These are phyloP conservation scores for Hypolimnas misippus DNA, from an alignment of 2,888 invertebrate genomes.

Conservation along the genomic window DNA sequence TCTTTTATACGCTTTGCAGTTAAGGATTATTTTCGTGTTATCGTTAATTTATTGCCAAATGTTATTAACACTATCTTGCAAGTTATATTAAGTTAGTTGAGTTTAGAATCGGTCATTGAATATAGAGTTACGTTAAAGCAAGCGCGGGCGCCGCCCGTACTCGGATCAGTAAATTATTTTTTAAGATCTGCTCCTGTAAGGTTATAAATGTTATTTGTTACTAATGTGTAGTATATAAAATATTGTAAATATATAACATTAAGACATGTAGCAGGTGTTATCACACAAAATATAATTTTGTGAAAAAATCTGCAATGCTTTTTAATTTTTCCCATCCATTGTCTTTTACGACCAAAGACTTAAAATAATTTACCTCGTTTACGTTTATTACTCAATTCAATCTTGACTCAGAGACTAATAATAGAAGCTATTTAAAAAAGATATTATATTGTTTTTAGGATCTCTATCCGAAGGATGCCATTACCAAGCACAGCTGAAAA, in stretches of 20 bases:
- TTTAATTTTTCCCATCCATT: slow-evolving; percentile 40
- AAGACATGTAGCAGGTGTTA: slow-evolving; percentile 85
- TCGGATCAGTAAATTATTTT: slow-evolving; percentile 57
- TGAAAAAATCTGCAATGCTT: slow-evolving; percentile 69
- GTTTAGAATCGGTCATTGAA: slow-evolving; percentile 25
- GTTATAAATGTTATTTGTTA: slow-evolving; percentile 84
- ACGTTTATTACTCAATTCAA: too few relatives aligned
- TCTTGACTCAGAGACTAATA: too few relatives aligned
- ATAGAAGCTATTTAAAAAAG: too few relatives aligned
- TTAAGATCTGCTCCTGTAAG: slow-evolving; percentile 82
- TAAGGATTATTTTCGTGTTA: slow-evolving; percentile 76
- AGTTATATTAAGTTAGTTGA: slow-evolving; percentile 58
- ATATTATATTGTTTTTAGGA: too few relatives aligned
- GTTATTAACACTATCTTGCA: slow-evolving; percentile 75
- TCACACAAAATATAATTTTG: slow-evolving; percentile 85
- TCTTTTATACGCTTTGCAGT: slow-evolving; percentile 65
- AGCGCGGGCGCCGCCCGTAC: slow-evolving; percentile 2
- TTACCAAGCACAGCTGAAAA: too few relatives aligned
- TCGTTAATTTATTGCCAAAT: slow-evolving; percentile 83
- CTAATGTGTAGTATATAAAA: slow-evolving; percentile 83
- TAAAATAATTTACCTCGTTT: too few relatives aligned
- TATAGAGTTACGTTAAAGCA: slow-evolving; percentile 25
- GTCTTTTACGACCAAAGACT: neutral
- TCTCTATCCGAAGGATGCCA: too few relatives aligned
- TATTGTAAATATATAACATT: slow-evolving; percentile 82